A percentile compares a stretch with the other conserved stretches of the same genome.
Conservation (phyloP, 2,113 vertebrate species). For the Burhinus bistriatus region DNA sequence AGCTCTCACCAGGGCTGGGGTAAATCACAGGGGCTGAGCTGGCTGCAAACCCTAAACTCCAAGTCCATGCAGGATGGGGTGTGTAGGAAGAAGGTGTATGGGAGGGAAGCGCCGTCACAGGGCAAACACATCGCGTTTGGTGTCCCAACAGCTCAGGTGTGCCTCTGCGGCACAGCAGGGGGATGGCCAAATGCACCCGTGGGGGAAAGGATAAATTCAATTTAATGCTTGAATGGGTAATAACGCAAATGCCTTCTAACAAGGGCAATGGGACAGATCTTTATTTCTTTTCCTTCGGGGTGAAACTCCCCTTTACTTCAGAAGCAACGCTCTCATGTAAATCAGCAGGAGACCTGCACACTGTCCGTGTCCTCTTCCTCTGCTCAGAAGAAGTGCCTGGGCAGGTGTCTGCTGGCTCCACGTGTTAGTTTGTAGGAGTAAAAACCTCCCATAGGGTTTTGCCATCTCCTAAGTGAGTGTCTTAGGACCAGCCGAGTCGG, state of each 20-base stretch:
- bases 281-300: not conserved
- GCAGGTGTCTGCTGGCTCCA: not conserved
- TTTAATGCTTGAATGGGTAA: not conserved
- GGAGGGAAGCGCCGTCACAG: rapidly evolving
- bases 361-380: not conserved
- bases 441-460: not conserved
- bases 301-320: not conserved
- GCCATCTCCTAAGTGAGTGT: not conserved
- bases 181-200: not conserved
- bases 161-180: not conserved
- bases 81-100: not conserved
- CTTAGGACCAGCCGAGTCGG: not conserved
- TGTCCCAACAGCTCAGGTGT: not conserved
- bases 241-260: not conserved
- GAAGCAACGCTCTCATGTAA: not conserved
- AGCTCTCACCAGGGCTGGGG: not conserved
- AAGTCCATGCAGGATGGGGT: not conserved
- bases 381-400: not conserved
- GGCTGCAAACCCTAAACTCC: not conserved
- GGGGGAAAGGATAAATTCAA: constrained; percentile 4
- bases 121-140: rapidly evolving
- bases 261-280: not conserved
- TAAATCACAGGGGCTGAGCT: not conserved
- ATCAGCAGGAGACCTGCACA: rapidly evolving
- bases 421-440: rapidly evolving